Base-by-base conservation (phyloP, 2,888 invertebrate genomes). In the Monopis laevigella region DNA sequence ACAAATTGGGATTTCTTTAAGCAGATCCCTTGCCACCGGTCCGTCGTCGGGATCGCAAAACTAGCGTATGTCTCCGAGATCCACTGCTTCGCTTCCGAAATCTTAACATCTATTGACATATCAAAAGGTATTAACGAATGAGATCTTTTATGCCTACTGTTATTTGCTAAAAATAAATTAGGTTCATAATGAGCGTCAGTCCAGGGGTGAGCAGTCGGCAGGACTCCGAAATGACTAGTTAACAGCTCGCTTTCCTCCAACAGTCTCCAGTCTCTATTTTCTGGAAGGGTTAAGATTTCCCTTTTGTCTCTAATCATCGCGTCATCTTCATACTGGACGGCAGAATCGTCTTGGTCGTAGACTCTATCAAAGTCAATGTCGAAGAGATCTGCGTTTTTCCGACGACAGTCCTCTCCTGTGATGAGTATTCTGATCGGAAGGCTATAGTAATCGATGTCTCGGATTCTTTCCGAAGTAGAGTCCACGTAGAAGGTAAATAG, bases 401-500 rank as follows among this genome's bases (percentile, higher is more conserved):
- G 78, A 42, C 84, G 86, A 54, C 91, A 91, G 51, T 85, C 83
- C 47, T 84, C 83, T 0, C 92, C 92, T 8, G 88, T 84, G 24
- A 93, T 87, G 49, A 92, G 82, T 41, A 92, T 84, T 48, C 92
- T 80, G 45, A 93, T 77, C 1, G 92, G 92, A 43, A 92, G 65
- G 56, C 92, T 91, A 58, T 91, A 92, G 62, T 92, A 93, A 59
- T 92, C 91, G 46, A 93, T 89, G 50, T 90, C 90, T 36, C 89
- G 83, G 46, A 90, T 78, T 41, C 90, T 80, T 53, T 88, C 90
- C 46, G 92, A 90, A 39, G 89, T 90, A 24, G 93, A 93, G 62
- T 94, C 93, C 45, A 94, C 88, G 66, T 92, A 91, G 59, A 93
- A 86, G 3, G 92, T 93, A 64, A 94, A 93, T 42, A 93, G 82